phyloP scores from a whole-genome alignment of 2,797 vertebrate species.

The Miichthys miiuy region DNA sequence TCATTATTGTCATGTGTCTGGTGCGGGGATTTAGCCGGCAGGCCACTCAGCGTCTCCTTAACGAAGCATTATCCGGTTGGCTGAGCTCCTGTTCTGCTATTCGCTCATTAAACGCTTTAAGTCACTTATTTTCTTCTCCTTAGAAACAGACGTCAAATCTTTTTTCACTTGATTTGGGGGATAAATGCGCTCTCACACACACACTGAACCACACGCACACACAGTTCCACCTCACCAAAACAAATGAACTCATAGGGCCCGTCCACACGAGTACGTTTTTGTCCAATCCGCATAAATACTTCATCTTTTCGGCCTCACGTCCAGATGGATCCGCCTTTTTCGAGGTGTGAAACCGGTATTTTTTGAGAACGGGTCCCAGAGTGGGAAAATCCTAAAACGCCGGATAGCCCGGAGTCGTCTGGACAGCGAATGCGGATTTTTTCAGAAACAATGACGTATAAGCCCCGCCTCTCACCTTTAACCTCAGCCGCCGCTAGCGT shows the following conservation, averaged over 20 bases:
- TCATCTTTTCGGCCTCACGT: too few species aligned
- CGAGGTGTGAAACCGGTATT: too few species aligned
- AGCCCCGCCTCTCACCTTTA: too few species aligned
- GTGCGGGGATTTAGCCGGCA: constrained; percentile 45
- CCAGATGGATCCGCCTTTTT: too few species aligned
- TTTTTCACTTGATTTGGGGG: constrained; percentile 35
- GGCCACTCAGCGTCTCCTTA: constrained; percentile 74
- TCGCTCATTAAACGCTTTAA: constrained; percentile 61
- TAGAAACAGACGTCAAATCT: constrained; percentile 61
- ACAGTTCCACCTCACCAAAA: neutral
- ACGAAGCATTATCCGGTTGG: constrained; percentile 54
- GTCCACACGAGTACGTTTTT: too few species aligned
- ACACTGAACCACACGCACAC: neutral
- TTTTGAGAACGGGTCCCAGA: too few species aligned
- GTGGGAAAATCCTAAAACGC: too few species aligned
- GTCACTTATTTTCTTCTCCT: constrained; percentile 71
- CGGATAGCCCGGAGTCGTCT: too few species aligned
- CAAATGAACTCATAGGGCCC: neutral
- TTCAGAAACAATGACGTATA: too few species aligned
- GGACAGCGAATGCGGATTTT: too few species aligned
- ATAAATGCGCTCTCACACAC: constrained; percentile 42
- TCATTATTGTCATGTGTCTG: constrained; percentile 42
- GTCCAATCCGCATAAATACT: too few species aligned
- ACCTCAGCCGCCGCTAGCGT: too few species aligned
- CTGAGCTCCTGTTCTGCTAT: constrained; percentile 53